Percentiles rank a stretch among this genome's conserved stretches.
Conservation (phyloP, 1,140 invertebrate species). For the Drosophila nikananu region DNA sequence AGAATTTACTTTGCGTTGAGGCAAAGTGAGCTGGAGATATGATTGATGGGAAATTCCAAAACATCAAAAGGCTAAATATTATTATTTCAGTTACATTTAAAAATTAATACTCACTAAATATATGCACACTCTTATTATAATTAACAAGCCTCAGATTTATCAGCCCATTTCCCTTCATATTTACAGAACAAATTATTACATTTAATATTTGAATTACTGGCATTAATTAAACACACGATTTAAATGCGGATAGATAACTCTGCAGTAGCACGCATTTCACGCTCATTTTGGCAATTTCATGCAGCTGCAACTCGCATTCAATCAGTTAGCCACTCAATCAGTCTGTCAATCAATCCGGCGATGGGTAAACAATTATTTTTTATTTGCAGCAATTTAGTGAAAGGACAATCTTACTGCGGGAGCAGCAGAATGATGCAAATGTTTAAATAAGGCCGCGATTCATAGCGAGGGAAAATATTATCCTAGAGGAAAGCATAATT, state of each 20-base stretch:
- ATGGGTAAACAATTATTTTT: slow-evolving; percentile 55
- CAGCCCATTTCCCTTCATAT: slow-evolving; percentile 10
- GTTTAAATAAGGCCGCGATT: slow-evolving; percentile 39
- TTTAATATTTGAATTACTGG: slow-evolving; percentile 56
- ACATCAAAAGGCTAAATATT: too few species aligned
- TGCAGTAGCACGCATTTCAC: slow-evolving; percentile 49
- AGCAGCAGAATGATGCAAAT: slow-evolving; percentile 58
- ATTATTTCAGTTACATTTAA: not conserved
- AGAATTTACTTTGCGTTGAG: slow-evolving; percentile 21
- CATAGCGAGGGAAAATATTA: slow-evolving; percentile 25
- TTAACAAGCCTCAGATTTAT: not conserved
- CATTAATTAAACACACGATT: slow-evolving; percentile 44
- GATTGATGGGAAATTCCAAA: not conserved
- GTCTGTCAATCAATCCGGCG: slow-evolving; percentile 52
- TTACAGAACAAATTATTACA: slow-evolving; percentile 40
- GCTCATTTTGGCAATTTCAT: slow-evolving; percentile 65
- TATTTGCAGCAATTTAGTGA: slow-evolving; percentile 52
- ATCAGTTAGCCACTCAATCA: slow-evolving; percentile 48
- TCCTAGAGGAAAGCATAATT: slow-evolving; percentile 19
- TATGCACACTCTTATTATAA: not conserved
- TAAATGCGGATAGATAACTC: slow-evolving; percentile 28
- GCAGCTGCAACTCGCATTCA: slow-evolving; percentile 44
- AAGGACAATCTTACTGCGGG: slow-evolving; percentile 55
- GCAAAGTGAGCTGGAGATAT: not conserved
- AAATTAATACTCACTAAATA: not conserved